A percentile compares a stretch with the other conserved stretches of the same genome.
Evolutionary conservation across 1,140 invertebrate species (phyloP).

Genomic region (Brachionus rotundiformis): DNA sequence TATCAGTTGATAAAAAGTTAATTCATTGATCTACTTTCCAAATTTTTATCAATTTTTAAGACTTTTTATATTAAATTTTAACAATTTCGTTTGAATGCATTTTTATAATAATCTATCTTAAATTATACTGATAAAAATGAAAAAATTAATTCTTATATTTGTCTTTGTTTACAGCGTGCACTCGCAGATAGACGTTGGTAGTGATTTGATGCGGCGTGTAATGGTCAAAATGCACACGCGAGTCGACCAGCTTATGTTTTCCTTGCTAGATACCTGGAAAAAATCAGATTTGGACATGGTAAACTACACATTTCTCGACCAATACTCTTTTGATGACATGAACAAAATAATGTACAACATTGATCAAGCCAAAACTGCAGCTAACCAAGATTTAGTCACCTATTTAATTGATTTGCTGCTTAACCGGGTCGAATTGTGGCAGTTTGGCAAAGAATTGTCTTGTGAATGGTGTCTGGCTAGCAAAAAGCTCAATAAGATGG

Average conservation of each 20-base stretch:
- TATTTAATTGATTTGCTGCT: background rate
- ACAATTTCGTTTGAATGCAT: too few species aligned
- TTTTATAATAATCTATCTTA: too few species aligned
- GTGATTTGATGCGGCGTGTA: background rate
- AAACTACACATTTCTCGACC: background rate
- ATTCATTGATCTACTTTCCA: too few species aligned
- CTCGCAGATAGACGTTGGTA: background rate
- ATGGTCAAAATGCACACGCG: background rate
- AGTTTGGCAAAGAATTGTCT: background rate
- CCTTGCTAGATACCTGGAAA: background rate
- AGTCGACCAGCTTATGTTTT: background rate
- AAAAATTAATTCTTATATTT: too few species aligned
- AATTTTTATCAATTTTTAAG: too few species aligned
- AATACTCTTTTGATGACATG: background rate
- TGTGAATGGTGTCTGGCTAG: slow-evolving; percentile 23
- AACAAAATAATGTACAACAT: slow-evolving; percentile 13
- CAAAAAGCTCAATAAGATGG: background rate
- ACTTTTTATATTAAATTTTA: too few species aligned
- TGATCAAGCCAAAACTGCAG: background rate
- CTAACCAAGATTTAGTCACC: background rate
- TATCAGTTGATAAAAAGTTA: too few species aligned
- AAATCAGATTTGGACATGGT: background rate
- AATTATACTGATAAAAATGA: too few species aligned
- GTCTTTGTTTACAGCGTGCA: too few species aligned
- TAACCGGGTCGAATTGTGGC: background rate